Evolutionary conservation across 2,888 invertebrate genomes (phyloP).

Genomic region (Epirrhoe alternata): DNA sequence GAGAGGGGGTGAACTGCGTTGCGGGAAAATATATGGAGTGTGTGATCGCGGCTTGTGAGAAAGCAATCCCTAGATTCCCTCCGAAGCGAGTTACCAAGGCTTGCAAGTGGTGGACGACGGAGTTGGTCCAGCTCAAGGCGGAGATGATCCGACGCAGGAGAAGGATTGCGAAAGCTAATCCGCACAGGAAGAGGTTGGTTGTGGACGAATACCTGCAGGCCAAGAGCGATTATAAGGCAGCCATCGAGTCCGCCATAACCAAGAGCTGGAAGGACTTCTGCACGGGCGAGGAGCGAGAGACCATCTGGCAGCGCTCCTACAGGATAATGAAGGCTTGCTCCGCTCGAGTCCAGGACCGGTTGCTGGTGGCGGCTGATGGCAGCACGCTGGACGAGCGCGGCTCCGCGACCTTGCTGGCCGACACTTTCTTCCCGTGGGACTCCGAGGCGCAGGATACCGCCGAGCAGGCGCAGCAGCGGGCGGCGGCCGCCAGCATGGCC

Average conservation of each 20-base stretch:
- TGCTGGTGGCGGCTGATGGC: neutral
- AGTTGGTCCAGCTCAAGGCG: neutral
- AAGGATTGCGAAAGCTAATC: neutral
- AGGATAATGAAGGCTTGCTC: neutral
- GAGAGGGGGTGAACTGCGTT: neutral
- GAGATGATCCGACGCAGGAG: neutral
- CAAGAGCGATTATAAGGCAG: neutral
- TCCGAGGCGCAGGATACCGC: neutral
- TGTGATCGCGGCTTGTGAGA: neutral
- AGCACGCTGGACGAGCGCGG: neutral
- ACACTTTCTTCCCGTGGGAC: slow-evolving; percentile 2
- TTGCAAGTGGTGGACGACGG: slow-evolving; percentile 7
- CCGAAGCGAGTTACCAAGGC: no score
- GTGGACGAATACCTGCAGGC: slow-evolving; percentile 3
- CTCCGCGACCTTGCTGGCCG: slow-evolving; percentile 1
- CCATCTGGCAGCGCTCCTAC: slow-evolving; percentile 4
- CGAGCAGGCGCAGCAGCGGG: neutral
- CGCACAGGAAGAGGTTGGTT: neutral
- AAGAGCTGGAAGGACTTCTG: slow-evolving; percentile 12
- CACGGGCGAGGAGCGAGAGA: neutral
- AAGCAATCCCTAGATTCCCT: neutral
- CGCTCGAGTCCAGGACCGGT: neutral
- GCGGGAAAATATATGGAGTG: neutral
- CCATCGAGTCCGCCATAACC: neutral
- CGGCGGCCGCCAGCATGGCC: neutral